Evolutionary conservation across 1,140 invertebrate genomes (phyloP).

Genomic region (Ladona fulva): DNA sequence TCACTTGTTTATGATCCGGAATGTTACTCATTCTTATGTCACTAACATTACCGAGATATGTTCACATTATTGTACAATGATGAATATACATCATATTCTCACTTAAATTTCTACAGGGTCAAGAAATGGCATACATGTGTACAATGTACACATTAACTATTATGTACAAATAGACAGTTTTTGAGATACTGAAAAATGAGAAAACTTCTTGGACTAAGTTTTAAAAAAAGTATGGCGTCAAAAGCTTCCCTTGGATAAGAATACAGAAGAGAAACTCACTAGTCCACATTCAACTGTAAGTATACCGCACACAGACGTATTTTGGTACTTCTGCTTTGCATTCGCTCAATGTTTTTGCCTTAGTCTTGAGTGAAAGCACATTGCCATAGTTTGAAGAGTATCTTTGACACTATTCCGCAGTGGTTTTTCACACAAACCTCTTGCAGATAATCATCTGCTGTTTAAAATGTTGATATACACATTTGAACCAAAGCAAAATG

Average conservation of each 20-base stretch:
- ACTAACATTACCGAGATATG: conserved; percentile 6
- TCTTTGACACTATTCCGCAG: too few relatives aligned
- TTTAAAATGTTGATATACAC: too few relatives aligned
- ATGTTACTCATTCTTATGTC: neutral
- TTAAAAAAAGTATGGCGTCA: conserved; percentile 2
- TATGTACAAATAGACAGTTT: neutral
- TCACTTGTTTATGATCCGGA: conserved; percentile 1
- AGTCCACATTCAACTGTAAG: neutral
- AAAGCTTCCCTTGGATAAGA: neutral
- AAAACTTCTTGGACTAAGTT: neutral
- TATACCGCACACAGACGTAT: neutral
- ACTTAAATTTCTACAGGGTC: neutral
- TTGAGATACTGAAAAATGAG: neutral
- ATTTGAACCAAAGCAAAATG: too few relatives aligned
- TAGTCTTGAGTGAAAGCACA: too few relatives aligned
- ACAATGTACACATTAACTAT: conserved; percentile 2
- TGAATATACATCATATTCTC: conserved; percentile 7
- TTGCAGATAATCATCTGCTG: too few relatives aligned
- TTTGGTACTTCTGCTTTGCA: too few relatives aligned
- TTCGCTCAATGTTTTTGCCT: too few relatives aligned
- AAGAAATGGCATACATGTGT: neutral
- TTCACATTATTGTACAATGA: conserved; percentile 1
- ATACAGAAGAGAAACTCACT: neutral
- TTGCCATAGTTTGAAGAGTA: too few relatives aligned
- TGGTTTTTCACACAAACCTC: too few relatives aligned